A percentile compares a stretch with the other conserved stretches of the same genome.
Conservation (phyloP, 2,888 invertebrate genomes). For the Latrodectus hesperus region DNA sequence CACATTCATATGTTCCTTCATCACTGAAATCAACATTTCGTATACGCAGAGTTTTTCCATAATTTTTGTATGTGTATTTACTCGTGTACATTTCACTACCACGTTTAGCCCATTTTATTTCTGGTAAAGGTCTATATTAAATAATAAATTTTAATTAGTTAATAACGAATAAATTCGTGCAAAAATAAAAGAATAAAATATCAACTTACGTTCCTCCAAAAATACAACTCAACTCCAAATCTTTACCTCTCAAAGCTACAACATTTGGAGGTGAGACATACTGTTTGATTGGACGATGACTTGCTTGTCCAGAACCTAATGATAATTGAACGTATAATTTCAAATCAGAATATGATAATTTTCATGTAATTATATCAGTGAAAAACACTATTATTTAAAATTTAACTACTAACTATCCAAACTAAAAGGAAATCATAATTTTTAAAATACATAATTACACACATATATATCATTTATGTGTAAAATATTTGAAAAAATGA, state of each 20-base stretch:
- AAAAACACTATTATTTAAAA: too few species aligned
- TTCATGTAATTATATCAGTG: too few species aligned
- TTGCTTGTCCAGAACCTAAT: conserved; percentile 79
- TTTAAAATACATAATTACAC: conserved; percentile 7
- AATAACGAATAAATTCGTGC: conserved; percentile 1
- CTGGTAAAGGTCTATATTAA: conserved; percentile 84
- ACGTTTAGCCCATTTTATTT: conserved; percentile 93
- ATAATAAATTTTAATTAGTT: background rate
- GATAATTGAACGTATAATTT: background rate
- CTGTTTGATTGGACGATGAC: conserved; percentile 84
- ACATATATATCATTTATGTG: background rate
- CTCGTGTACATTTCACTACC: conserved; percentile 80
- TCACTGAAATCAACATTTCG: conserved; percentile 91
- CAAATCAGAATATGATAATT: too few species aligned
- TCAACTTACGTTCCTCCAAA: conserved; percentile 92
- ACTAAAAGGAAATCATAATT: background rate
- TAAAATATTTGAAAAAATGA: background rate
- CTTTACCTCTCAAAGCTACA: conserved; percentile 87
- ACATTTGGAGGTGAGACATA: conserved; percentile 91
- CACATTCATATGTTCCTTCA: conserved; percentile 93
- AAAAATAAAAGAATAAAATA: background rate
- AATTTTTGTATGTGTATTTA: conserved; percentile 82
- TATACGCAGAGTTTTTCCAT: conserved; percentile 94
- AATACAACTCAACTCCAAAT: conserved; percentile 92
- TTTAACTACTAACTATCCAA: too few species aligned